Base-by-base conservation (phyloP, 2,797 vertebrate species). In the Tangara arthus region DNA sequence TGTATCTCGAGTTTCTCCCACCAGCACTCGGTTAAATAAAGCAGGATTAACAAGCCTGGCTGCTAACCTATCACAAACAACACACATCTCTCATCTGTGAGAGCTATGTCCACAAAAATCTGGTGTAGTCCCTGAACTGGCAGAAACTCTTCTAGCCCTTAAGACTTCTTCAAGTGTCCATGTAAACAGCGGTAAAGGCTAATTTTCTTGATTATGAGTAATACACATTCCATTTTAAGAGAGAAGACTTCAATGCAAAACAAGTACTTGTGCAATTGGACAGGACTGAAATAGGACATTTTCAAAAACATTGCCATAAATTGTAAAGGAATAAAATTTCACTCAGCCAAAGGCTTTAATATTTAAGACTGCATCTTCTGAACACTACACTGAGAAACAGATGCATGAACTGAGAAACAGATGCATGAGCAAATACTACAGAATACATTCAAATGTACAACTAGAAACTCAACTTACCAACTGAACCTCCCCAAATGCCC, bases 401-500 rank as follows among this genome's bases (percentile, higher is more conserved):
- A 64, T 1, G 1, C 26, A 64, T 4, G 12, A 73, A 55, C 34
- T 69, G 56, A 64, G 70, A 83, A 93, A 82, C 3, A 65, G 56
- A 64, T 1, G 1, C 26, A 64, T 4, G 12, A 73, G 24, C 17
- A 76, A 87, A 53, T 26, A 53, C 8, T 39, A 64, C 27, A 64
- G 32, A 60, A 89, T 2, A 39, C 5, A 26, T 22, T 55, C 22
- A 44, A 80, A 87, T 4, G 13, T 13, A 88, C 35, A 79, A 41
- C 68, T 0, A 84, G 49, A 89, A 94, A 73, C 37, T 53, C 32
- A 93, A 96, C 98, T 98, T 98, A 99, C 99, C 99, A 99, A 94
- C 68, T 99, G 99, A 93, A 99, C 99, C 97, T 99, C 99, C 96
- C 99, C 99, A 97, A 99, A 99, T 15, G 99, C 99, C 90, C 99